Conservation (phyloP, 2,797 vertebrate species). For the Malurus splendens region DNA sequence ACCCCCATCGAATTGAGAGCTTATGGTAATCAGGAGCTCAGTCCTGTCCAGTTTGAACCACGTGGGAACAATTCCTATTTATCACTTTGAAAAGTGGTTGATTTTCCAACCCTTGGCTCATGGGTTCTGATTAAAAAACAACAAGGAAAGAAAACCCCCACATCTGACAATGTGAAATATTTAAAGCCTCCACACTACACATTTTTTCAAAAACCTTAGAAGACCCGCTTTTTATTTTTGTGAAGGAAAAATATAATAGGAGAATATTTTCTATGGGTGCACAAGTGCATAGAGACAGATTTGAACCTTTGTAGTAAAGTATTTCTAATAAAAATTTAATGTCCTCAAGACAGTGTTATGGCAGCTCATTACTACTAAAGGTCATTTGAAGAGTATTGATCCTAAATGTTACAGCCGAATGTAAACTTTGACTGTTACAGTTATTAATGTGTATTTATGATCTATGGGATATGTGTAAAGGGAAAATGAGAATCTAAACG, state of each 20-base stretch:
- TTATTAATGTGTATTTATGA: slow-evolving; percentile 64
- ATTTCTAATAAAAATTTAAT: slow-evolving; percentile 66
- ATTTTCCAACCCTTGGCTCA: not conserved
- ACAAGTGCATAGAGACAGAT: not conserved
- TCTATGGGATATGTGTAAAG: slow-evolving; percentile 36
- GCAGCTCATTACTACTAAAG: slow-evolving; percentile 63
- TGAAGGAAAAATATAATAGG: not conserved
- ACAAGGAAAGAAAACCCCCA: not conserved
- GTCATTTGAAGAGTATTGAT: slow-evolving; percentile 66
- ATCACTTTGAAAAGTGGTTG: slow-evolving; percentile 28
- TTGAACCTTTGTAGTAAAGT: slow-evolving; percentile 59
- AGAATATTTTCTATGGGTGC: slow-evolving; percentile 30
- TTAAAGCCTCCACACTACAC: not conserved
- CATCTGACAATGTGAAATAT: slow-evolving; percentile 5
- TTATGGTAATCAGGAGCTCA: not conserved
- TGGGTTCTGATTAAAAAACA: slow-evolving; percentile 31
- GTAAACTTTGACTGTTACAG: slow-evolving; percentile 60
- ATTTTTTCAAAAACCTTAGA: not conserved
- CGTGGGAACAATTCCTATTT: slow-evolving; percentile 23
- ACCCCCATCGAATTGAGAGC: not conserved
- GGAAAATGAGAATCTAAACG: slow-evolving; percentile 51
- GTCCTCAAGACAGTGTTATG: slow-evolving; percentile 57
- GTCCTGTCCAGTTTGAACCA: not conserved
- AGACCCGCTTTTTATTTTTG: not conserved
- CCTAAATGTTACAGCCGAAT: slow-evolving; percentile 58